These are phyloP conservation scores for Nephila pilipes DNA, from an alignment of 1,140 invertebrate species.

Conservation along the genomic window DNA sequence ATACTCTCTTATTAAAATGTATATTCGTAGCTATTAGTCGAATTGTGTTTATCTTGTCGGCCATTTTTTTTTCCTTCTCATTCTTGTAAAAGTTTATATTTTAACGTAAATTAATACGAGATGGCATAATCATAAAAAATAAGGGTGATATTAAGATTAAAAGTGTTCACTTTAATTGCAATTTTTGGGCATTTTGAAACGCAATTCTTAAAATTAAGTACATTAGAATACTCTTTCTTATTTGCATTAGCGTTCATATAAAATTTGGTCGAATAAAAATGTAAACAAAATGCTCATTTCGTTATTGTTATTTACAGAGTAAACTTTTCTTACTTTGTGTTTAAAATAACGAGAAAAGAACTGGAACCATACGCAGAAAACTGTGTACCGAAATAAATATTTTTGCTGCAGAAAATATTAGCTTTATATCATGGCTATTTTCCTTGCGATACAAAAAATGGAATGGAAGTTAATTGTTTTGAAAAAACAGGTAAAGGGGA, in stretches of 20 bases:
- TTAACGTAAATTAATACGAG: neutral
- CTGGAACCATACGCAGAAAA: too few species aligned
- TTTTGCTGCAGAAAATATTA: too few species aligned
- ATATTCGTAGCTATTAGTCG: neutral
- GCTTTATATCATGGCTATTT: too few species aligned
- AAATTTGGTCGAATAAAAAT: too few species aligned
- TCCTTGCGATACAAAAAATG: too few species aligned
- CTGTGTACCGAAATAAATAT: too few species aligned
- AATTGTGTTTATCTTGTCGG: neutral
- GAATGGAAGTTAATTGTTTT: too few species aligned
- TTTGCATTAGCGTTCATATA: neutral
- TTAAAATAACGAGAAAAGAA: too few species aligned
- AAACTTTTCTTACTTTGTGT: too few species aligned
- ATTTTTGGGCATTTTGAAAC: neutral
- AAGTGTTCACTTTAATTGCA: neutral
- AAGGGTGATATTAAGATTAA: neutral
- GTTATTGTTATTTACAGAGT: too few species aligned
- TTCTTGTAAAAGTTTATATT: neutral
- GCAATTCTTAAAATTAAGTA: neutral
- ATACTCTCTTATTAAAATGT: slow-evolving; percentile 36
- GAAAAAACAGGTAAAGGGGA: too few species aligned
- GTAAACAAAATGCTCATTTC: too few species aligned
- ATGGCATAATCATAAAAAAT: neutral
- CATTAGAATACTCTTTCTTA: neutral
- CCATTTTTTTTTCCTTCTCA: neutral